Conservation (phyloP, 2,888 invertebrate genomes). For the Onchidella celtica region DNA sequence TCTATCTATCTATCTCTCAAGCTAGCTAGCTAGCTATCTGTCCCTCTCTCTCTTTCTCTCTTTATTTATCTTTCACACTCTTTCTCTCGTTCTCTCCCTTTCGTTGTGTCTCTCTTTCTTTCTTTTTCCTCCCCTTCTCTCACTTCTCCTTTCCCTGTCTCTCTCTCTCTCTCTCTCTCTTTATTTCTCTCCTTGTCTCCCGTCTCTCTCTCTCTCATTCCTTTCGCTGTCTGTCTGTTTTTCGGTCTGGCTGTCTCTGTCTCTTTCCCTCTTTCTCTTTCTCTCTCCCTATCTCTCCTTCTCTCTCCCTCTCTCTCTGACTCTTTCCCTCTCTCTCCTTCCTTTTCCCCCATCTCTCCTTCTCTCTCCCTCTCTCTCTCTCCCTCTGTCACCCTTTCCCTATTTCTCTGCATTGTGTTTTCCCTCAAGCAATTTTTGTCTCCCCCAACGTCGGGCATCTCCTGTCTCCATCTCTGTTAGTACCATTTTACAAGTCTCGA, state of each 20-base stretch:
- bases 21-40: slow-evolving; percentile 5
- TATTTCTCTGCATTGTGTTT: background rate
- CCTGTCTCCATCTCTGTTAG: too few relatives aligned
- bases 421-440: slow-evolving; percentile 1
- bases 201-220: slow-evolving; percentile 5
- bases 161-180: slow-evolving; percentile 14
- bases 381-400: slow-evolving; percentile 4
- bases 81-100: background rate
- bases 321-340: too few relatives aligned
- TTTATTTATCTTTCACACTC: too few relatives aligned
- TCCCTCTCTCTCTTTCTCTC: slow-evolving; percentile 24
- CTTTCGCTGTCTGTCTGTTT: too few relatives aligned
- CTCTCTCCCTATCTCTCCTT: too few relatives aligned
- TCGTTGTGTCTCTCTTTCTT: background rate
- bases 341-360: slow-evolving; percentile 3
- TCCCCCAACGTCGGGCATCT: too few relatives aligned
- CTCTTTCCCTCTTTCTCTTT: background rate
- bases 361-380: slow-evolving; percentile 14
- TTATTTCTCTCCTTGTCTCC: slow-evolving; percentile 9
- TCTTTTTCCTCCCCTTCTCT: background rate
- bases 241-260: too few relatives aligned
- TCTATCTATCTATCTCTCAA: background rate
- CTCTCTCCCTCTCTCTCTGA: too few relatives aligned
- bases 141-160: slow-evolving; percentile 1
- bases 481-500: too few relatives aligned